A percentile compares a stretch with the other conserved stretches of the same genome.
Conservation (phyloP, 2,113 vertebrate species). For the Phaethornis superciliosus region DNA sequence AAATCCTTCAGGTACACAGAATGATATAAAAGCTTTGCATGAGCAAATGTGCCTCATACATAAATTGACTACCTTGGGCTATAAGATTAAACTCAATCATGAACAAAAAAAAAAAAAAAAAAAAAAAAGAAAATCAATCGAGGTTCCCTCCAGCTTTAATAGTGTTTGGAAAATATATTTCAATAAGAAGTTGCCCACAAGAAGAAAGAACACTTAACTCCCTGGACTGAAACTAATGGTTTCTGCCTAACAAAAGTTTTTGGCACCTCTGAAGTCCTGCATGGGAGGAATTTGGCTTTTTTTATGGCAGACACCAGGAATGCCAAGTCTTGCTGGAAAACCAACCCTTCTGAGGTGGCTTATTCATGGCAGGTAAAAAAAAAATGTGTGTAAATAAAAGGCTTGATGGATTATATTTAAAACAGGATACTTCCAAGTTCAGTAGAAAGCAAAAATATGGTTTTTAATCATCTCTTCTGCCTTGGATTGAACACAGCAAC, state of each 20-base stretch:
- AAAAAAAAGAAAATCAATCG: neutral
- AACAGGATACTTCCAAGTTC: neutral
- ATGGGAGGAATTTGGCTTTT: neutral
- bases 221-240: neutral
- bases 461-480: neutral
- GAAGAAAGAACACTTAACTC: neutral
- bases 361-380: neutral
- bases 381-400: neutral
- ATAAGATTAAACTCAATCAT: neutral
- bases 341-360: neutral
- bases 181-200: neutral
- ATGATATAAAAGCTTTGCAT: neutral
- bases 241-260: neutral
- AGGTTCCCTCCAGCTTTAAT: neutral
- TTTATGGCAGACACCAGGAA: neutral
- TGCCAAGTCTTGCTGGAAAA: neutral
- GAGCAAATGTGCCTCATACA: neutral
- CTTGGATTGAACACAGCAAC: too few species aligned
- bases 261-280: neutral
- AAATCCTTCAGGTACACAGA: neutral
- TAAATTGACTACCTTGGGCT: neutral
- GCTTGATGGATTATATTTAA: neutral
- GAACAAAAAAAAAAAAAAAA: neutral
- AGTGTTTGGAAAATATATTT: neutral
- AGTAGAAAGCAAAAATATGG: neutral